phyloP scores from a whole-genome alignment of 2,113 vertebrate species.

The Triplophysa tibetana region DNA sequence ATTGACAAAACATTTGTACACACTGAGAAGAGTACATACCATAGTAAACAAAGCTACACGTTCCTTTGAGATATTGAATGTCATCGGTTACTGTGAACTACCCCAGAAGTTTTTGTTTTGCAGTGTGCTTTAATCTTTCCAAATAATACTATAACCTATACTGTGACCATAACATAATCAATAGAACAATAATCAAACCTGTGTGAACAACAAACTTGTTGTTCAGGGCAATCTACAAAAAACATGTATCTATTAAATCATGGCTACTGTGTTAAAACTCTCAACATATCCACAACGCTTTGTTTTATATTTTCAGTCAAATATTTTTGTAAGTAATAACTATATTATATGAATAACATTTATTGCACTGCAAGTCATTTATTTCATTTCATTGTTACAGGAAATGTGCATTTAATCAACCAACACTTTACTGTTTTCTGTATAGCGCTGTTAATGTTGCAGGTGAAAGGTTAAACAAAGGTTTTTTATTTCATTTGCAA shows the following conservation, averaged over 20 bases:
- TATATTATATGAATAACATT: not conserved
- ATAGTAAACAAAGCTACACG: not conserved
- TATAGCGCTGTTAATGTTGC: not conserved
- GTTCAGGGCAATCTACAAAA: too few species aligned
- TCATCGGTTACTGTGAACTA: not conserved
- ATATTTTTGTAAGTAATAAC: not conserved
- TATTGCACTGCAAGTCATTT: conserved; percentile 18
- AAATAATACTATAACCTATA: not conserved
- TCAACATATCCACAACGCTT: not conserved
- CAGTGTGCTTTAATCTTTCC: not conserved
- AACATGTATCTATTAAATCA: too few species aligned
- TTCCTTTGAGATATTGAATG: conserved; percentile 3
- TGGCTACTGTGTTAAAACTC: too few species aligned
- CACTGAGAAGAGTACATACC: not conserved
- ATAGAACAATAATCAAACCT: not conserved
- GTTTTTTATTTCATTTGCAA: not conserved
- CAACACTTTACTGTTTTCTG: conserved; percentile 2
- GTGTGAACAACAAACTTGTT: not conserved
- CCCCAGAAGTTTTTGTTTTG: not conserved
- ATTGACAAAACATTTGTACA: conserved; percentile 1
- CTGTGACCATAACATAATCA: conserved; percentile 2
- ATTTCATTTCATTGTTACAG: not conserved
- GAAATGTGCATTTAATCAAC: not conserved
- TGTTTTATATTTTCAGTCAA: not conserved
- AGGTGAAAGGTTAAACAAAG: not conserved